These are phyloP conservation scores for Coleophora flavipennella DNA, from an alignment of 2,888 invertebrate species.

Conservation along the genomic window DNA sequence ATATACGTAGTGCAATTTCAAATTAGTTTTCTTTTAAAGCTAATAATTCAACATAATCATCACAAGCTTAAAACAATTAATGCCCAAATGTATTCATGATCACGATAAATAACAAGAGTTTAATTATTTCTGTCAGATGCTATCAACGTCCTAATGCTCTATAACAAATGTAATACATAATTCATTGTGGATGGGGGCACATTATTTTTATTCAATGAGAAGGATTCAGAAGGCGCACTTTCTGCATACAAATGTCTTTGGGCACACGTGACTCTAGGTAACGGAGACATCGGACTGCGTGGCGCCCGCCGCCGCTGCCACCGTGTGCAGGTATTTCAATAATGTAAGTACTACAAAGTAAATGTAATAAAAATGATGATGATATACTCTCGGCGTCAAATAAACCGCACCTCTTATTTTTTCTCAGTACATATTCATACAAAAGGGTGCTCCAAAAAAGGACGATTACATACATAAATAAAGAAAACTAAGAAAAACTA, in stretches of 20 bases:
- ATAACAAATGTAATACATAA: conserved; percentile 49
- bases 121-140: conserved; percentile 11
- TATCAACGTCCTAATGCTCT: conserved; percentile 33
- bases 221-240: conserved; percentile 30
- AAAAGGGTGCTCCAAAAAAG: no score
- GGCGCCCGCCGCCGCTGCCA: conserved; percentile 33
- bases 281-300: conserved; percentile 36
- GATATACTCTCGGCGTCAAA: no score
- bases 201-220: conserved; percentile 46
- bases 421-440: no score
- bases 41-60: neutral
- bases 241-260: conserved; percentile 47
- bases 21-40: neutral
- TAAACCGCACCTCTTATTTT: no score
- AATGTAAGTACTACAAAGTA: conserved; percentile 16
- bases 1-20: neutral
- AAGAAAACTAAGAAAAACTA: no score
- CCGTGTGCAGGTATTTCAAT: no score
- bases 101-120: neutral
- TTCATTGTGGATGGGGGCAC: conserved; percentile 35
- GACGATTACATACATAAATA: no score
- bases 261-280: conserved; percentile 31
- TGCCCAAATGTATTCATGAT: no score
- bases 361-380: conserved; percentile 17
- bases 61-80: neutral